Base-by-base conservation (phyloP, 2,888 invertebrate genomes). In the Eustalomyia histrio region DNA sequence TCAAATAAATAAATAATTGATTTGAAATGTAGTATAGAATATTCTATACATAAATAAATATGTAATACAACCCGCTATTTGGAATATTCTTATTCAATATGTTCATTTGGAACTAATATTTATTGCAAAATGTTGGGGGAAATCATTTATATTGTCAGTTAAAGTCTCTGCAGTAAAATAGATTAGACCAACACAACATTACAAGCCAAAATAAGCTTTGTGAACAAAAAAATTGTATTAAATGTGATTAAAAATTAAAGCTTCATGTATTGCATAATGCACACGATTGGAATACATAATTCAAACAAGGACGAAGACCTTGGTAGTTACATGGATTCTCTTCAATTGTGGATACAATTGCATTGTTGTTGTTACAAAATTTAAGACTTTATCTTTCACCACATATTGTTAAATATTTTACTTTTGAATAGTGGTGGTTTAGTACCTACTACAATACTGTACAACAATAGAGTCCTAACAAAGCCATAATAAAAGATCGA, bases 101-200 rank as follows among this genome's bases (percentile, higher is more conserved):
- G 47, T 33, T 14, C 35, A 21, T 53, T 43, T 18, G 12, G 33
- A 9, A 43, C n/a, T 21, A 43, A 24, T 21, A 53, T 61, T 75
- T 61, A 68, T 55, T 74, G 52, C 14, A 33, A 18, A 33, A 47
- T 47, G 61, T 29, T 76, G 47, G 18, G 47, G 61, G 55, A 43
- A 68, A 76, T 76, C 57, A 64, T 76, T 69, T 63, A 35, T 64
- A 63, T 63, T 18, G 68, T 55, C 55, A 75, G 21, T 55, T 33
- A 63, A 29, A 63, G 55, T 43, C 63, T 55, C 43, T 55, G 3
- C 53, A 57, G 52, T 50, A 35, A 18, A 57, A 50, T 39, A 43
- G n/a, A 16, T n/a, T 8, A 57, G 57, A 29, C n/a, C 24, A 57
- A 29, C 33, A 53, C n/a, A 47, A 53, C n/a, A 47, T 65, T 52